A percentile compares a stretch with the other conserved stretches of the same genome.
Evolutionary conservation across 2,888 invertebrate genomes (phyloP).

Genomic region (Lasioglossum morio): DNA sequence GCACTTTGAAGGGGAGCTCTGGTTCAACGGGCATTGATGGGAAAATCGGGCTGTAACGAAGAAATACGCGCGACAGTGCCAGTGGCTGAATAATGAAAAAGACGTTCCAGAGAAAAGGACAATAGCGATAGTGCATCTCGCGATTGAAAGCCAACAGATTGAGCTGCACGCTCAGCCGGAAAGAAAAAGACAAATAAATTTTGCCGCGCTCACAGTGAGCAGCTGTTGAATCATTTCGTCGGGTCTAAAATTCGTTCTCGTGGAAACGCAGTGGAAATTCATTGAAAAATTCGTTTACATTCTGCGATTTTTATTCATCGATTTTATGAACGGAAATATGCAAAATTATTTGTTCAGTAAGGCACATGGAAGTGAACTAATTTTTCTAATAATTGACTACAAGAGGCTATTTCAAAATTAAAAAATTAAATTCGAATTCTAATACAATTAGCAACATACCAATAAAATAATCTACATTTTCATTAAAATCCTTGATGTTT

Average conservation of each 20-base stretch:
- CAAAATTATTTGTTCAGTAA: background rate
- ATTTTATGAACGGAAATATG: background rate
- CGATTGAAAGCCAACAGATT: conserved; percentile 2
- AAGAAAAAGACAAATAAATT: background rate
- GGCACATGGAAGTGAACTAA: background rate
- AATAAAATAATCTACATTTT: too few species aligned
- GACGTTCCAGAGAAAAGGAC: background rate
- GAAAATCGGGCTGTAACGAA: background rate
- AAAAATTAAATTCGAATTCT: too few species aligned
- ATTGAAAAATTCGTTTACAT: background rate
- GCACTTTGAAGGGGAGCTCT: background rate
- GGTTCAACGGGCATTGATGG: background rate
- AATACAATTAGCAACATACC: background rate
- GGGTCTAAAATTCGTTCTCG: background rate
- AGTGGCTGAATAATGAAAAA: conserved; percentile 1
- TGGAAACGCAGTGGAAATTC: background rate
- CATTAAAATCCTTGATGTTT: background rate
- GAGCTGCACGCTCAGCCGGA: background rate
- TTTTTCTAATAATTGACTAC: too few species aligned
- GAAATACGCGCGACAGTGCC: conserved; percentile 1
- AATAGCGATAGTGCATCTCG: background rate
- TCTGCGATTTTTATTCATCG: background rate
- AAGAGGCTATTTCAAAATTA: too few species aligned
- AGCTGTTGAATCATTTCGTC: too few species aligned
- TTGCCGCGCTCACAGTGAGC: background rate